These are phyloP conservation scores for Achlya flavicornis DNA, from an alignment of 2,888 invertebrate genomes.

Conservation along the genomic window DNA sequence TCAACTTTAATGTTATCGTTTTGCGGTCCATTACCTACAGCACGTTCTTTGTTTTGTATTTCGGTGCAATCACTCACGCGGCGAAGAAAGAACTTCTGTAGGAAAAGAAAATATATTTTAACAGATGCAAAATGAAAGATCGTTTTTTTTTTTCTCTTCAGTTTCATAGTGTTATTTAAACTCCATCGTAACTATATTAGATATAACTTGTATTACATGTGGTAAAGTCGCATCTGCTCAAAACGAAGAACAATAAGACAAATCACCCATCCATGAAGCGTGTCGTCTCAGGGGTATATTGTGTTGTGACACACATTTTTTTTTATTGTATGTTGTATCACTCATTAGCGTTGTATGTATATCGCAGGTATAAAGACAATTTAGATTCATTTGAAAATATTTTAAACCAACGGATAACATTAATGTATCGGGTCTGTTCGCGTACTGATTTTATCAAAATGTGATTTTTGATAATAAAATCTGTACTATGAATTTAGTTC, in stretches of 20 bases:
- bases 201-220: neutral
- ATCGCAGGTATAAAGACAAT: constrained; percentile 16
- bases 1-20: neutral
- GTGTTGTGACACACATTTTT: constrained; percentile 36
- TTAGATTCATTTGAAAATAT: neutral
- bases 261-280: constrained; percentile 46
- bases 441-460: no score
- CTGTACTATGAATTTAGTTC: no score
- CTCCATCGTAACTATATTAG: neutral
- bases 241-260: constrained; percentile 31
- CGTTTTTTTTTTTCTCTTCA: neutral
- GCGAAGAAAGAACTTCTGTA: neutral
- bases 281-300: constrained; percentile 44
- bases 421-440: no score
- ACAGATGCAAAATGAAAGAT: neutral
- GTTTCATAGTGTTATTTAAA: neutral
- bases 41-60: constrained; percentile 2
- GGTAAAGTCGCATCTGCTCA: neutral
- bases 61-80: neutral
- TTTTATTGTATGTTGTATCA: constrained; percentile 29
- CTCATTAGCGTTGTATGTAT: constrained; percentile 17
- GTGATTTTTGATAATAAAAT: no score
- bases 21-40: neutral
- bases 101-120: neutral
- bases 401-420: neutral